A percentile compares a stretch with the other conserved stretches of the same genome.
Evolutionary conservation across 1,140 invertebrate genomes (phyloP).

Genomic region (Neodiprion lecontei): DNA sequence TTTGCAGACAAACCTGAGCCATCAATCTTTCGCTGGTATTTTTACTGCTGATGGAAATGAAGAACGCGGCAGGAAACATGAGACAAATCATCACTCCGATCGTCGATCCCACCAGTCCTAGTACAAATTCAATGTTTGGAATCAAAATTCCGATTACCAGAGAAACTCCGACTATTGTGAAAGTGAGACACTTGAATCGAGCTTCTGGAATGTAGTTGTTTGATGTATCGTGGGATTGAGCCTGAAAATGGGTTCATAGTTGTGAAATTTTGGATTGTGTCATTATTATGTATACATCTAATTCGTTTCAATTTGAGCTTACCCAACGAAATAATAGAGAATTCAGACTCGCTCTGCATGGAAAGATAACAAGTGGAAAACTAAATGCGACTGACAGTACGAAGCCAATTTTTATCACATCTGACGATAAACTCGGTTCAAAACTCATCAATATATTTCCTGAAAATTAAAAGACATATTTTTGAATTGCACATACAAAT

Average conservation of each 20-base stretch:
- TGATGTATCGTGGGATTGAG: conserved; percentile 62
- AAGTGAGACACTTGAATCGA: conserved; percentile 81
- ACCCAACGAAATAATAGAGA: conserved; percentile 90
- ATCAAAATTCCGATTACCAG: conserved; percentile 79
- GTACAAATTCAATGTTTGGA: conserved; percentile 90
- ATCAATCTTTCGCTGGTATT: conserved; percentile 76
- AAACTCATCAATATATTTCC: conserved; percentile 93
- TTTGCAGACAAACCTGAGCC: conserved; percentile 66
- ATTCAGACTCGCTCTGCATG: conserved; percentile 91
- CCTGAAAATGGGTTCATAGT: conserved; percentile 41
- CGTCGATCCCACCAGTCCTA: conserved; percentile 92
- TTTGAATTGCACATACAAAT: neutral
- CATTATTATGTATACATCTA: neutral
- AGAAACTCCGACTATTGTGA: conserved; percentile 77
- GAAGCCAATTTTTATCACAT: conserved; percentile 93
- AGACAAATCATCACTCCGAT: conserved; percentile 94
- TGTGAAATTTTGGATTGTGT: conserved; percentile 11
- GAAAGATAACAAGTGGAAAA: conserved; percentile 96
- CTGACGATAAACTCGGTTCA: conserved; percentile 78
- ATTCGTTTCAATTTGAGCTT: conserved; percentile 40
- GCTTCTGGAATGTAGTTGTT: conserved; percentile 77
- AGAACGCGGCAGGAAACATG: conserved; percentile 85
- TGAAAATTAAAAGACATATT: conserved; percentile 51
- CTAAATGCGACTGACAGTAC: conserved; percentile 93
- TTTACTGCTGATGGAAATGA: conserved; percentile 74